Evolutionary conservation across 2,888 invertebrate species (phyloP).

Genomic region (Drosophila hamatofila): DNA sequence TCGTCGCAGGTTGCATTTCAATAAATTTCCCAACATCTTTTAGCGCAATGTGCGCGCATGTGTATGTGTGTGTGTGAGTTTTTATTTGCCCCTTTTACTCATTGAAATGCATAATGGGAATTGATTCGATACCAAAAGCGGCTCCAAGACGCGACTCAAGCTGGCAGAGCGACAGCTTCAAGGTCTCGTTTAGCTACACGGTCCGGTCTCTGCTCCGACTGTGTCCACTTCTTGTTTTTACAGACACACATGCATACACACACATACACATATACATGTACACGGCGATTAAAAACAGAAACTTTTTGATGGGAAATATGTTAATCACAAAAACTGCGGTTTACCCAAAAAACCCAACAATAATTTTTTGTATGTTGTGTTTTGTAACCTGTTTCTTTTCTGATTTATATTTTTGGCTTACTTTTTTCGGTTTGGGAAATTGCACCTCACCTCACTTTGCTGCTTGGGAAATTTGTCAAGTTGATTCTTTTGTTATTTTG

Average conservation of each 20-base stretch:
- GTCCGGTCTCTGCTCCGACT: constrained; percentile 31
- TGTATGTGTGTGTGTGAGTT: not conserved
- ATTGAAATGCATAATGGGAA: constrained; percentile 56
- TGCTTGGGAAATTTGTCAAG: constrained; percentile 53
- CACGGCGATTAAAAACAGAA: constrained; percentile 62
- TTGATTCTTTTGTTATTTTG: constrained; percentile 45
- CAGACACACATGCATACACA: constrained; percentile 28
- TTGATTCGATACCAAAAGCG: constrained; percentile 39
- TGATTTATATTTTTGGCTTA: constrained; percentile 81
- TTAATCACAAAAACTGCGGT: constrained; percentile 74
- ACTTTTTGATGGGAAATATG: constrained; percentile 77
- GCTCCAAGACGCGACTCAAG: constrained; percentile 21
- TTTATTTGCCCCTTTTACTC: constrained; percentile 42
- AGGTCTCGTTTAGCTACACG: constrained; percentile 65
- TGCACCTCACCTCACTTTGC: constrained; percentile 39
- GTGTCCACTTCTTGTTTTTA: constrained; percentile 77
- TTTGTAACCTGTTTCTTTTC: constrained; percentile 71
- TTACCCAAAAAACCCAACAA: constrained; percentile 37
- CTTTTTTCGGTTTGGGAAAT: constrained; percentile 58
- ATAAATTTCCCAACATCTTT: constrained; percentile 49
- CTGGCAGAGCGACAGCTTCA: constrained; percentile 60
- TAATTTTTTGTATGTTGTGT: constrained; percentile 32
- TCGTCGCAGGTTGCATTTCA: constrained; percentile 55
- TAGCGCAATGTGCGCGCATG: constrained; percentile 3
- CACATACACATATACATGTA: constrained; percentile 16